A percentile compares a stretch with the other conserved stretches of the same genome.
Evolutionary conservation across 2,113 vertebrate species (phyloP).

Genomic region (Antechinus stuartii): DNA sequence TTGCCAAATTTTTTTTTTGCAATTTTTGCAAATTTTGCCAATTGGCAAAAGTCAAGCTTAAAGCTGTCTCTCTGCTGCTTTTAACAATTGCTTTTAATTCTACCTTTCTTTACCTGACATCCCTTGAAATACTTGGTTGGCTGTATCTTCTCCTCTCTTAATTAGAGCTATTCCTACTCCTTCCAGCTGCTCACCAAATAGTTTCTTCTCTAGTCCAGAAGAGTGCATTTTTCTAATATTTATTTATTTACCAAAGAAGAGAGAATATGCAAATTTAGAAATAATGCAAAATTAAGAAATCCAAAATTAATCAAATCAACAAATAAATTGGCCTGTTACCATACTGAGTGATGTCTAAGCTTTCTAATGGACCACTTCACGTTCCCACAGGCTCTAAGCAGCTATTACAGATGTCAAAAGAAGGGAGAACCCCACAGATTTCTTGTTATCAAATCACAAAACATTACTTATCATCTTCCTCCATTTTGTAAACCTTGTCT

Average conservation of each 20-base stretch:
- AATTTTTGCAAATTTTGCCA: too few relatives aligned
- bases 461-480: conserved; percentile 18
- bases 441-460: conserved; percentile 41
- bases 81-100: neutral
- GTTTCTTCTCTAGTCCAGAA: neutral
- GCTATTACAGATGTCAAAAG: neutral
- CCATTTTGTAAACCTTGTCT: neutral
- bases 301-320: neutral
- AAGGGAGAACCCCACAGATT: neutral
- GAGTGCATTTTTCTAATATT: neutral
- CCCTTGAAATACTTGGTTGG: neutral
- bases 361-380: neutral
- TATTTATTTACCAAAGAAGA: neutral
- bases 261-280: neutral
- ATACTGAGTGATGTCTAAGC: neutral
- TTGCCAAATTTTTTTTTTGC: too few relatives aligned
- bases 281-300: neutral
- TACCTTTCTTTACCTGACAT: neutral
- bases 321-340: neutral
- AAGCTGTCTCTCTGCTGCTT: neutral
- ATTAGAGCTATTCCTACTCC: neutral
- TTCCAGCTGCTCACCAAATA: neutral
- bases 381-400: neutral
- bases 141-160: neutral
- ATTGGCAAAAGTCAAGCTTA: neutral